Conservation (phyloP, 2,113 vertebrate species). For the Girardinichthys multiradiatus region DNA sequence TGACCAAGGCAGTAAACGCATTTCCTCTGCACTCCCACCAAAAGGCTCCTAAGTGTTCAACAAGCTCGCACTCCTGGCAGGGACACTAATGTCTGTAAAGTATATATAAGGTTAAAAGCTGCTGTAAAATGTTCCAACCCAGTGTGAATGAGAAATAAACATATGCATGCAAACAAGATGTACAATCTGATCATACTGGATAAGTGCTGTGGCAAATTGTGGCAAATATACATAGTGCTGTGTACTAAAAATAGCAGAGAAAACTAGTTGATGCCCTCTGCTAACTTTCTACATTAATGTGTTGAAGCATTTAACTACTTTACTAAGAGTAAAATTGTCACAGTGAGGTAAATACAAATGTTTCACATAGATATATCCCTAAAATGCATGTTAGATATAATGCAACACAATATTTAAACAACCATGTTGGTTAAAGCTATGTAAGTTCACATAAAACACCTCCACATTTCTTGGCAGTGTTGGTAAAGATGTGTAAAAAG, state of each 20-base stretch:
- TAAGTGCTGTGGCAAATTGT: constrained; percentile 33
- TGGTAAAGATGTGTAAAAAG: no score
- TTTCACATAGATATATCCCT: no score
- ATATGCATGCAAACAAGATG: constrained; percentile 6
- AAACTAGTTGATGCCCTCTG: constrained; percentile 40
- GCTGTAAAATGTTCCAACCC: constrained; percentile 18
- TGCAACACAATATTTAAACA: not conserved
- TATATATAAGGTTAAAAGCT: constrained; percentile 46
- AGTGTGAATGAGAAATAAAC: constrained; percentile 20
- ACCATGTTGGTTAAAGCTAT: not conserved
- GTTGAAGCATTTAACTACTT: constrained; percentile 22
- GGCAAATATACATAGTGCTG: constrained; percentile 16
- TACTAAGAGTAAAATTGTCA: constrained; percentile 11
- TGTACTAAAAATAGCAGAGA: constrained; percentile 46
- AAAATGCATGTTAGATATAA: not conserved
- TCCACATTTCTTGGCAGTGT: not conserved
- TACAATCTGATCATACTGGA: constrained; percentile 10
- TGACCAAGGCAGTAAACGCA: constrained; percentile 27
- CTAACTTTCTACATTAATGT: constrained; percentile 34
- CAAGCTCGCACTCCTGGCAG: constrained; percentile 26
- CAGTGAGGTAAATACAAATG: not conserved
- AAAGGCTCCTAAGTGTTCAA: constrained; percentile 20
- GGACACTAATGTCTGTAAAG: constrained; percentile 21
- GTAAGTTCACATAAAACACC: not conserved
- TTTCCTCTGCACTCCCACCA: constrained; percentile 5